phyloP scores from a whole-genome alignment of 2,888 invertebrate species.

The Macrosoma leucophasiata region DNA sequence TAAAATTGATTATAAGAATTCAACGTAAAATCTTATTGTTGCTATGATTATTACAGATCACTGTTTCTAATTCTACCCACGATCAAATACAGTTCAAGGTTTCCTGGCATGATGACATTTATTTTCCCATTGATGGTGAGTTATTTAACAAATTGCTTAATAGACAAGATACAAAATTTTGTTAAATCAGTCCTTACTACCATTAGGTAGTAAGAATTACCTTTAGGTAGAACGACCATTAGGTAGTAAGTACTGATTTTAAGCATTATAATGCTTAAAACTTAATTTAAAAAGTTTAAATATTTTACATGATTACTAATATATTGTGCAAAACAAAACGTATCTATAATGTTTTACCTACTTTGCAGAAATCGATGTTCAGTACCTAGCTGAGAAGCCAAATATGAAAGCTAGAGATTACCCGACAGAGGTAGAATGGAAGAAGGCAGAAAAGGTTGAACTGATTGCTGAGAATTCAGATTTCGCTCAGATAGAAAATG shows the following conservation, averaged over 20 bases:
- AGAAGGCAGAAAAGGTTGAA: conserved; percentile 21
- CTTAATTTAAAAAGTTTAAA: conserved; percentile 1
- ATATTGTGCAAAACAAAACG: conserved; percentile 31
- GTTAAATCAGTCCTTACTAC: too few relatives aligned
- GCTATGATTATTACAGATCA: conserved; percentile 33
- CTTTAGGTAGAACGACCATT: too few relatives aligned
- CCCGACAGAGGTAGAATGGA: conserved; percentile 39
- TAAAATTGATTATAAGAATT: not conserved
- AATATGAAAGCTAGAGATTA: conserved; percentile 20
- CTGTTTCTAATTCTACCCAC: conserved; percentile 21
- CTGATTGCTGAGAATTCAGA: conserved; percentile 24
- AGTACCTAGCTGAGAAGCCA: conserved; percentile 20
- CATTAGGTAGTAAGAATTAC: too few relatives aligned
- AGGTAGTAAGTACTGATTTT: too few relatives aligned
- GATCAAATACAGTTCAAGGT: conserved; percentile 33
- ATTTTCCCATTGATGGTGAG: conserved; percentile 46
- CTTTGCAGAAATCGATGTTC: conserved; percentile 25
- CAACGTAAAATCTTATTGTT: conserved; percentile 1
- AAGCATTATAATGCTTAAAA: too few relatives aligned
- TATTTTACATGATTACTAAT: conserved; percentile 30
- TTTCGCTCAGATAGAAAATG: conserved; percentile 16
- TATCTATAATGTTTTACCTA: conserved; percentile 1
- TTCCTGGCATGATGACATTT: conserved; percentile 36
- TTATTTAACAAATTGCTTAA: too few relatives aligned
- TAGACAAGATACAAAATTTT: too few relatives aligned